Conservation (phyloP, 1,140 invertebrate genomes). For the Oryctes rhinoceros region DNA sequence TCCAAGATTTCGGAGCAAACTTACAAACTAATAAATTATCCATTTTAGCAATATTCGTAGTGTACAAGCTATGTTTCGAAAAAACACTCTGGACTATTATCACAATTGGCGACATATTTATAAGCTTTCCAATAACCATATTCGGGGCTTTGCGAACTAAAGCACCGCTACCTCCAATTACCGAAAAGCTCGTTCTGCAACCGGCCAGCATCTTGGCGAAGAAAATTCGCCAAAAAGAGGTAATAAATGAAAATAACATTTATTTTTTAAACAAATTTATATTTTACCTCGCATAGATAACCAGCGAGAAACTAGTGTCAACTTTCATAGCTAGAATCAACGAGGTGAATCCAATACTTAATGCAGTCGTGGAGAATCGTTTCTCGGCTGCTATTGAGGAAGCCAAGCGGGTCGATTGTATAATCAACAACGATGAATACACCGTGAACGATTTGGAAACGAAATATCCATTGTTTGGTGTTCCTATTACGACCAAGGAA, state of each 20-base stretch:
- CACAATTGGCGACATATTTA: background rate
- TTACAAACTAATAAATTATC: background rate
- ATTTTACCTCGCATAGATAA: background rate
- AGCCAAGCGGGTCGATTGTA: conserved; percentile 23
- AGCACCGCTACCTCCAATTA: background rate
- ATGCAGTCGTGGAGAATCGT: conserved; percentile 29
- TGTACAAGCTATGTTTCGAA: background rate
- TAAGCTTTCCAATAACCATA: background rate
- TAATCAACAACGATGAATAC: background rate
- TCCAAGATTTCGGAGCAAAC: no score
- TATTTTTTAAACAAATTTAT: background rate
- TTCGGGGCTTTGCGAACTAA: background rate
- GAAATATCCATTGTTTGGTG: conserved; percentile 54
- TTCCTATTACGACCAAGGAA: conserved; percentile 52
- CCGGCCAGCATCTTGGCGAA: background rate
- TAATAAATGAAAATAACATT: background rate
- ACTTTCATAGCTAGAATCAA: conserved; percentile 29
- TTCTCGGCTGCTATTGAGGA: background rate
- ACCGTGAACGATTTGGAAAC: conserved; percentile 59
- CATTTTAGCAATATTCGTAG: background rate
- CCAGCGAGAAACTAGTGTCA: background rate
- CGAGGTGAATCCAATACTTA: conserved; percentile 18
- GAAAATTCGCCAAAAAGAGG: background rate
- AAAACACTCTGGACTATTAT: background rate
- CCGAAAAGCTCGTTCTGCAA: background rate